Evolutionary conservation across 2,113 vertebrate genomes (phyloP).

Genomic region (Sander vitreus): DNA sequence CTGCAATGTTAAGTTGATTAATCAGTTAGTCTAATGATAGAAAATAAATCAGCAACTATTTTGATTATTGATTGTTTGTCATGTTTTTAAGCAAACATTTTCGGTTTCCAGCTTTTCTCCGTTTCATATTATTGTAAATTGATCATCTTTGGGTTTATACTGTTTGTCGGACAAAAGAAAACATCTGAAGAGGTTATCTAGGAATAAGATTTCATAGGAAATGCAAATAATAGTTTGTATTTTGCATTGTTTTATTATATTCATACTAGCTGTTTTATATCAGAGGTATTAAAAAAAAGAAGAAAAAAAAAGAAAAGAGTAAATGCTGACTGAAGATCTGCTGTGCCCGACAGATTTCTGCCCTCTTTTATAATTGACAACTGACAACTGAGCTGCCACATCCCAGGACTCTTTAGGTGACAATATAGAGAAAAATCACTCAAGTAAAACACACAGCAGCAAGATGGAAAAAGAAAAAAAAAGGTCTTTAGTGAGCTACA

Average conservation of each 20-base stretch:
- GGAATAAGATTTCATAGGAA: background rate
- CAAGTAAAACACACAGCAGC: constrained; percentile 53
- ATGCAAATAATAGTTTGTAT: background rate
- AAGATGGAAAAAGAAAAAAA: background rate
- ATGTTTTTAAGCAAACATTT: background rate
- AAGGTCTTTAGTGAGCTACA: constrained; percentile 41
- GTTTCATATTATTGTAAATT: background rate
- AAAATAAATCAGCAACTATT: background rate
- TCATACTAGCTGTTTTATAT: background rate
- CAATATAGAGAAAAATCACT: constrained; percentile 59
- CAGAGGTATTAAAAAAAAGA: constrained; percentile 3
- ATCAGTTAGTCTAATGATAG: background rate
- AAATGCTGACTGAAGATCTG: constrained; percentile 17
- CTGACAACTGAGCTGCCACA: constrained; percentile 53
- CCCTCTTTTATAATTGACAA: constrained; percentile 69
- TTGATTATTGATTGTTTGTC: background rate
- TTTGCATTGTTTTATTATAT: background rate
- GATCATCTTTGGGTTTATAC: background rate
- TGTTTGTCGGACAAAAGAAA: background rate
- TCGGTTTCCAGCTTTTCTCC: background rate
- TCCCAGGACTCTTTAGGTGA: constrained; percentile 46
- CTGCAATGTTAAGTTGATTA: background rate
- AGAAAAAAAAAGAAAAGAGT: too few species aligned
- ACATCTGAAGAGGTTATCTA: background rate
- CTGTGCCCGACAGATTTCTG: constrained; percentile 40